These are phyloP conservation scores for Aurelia sp. DNA, from an alignment of 30 jellyfish, hydroid and myxozoan species.

Conservation along the genomic window DNA sequence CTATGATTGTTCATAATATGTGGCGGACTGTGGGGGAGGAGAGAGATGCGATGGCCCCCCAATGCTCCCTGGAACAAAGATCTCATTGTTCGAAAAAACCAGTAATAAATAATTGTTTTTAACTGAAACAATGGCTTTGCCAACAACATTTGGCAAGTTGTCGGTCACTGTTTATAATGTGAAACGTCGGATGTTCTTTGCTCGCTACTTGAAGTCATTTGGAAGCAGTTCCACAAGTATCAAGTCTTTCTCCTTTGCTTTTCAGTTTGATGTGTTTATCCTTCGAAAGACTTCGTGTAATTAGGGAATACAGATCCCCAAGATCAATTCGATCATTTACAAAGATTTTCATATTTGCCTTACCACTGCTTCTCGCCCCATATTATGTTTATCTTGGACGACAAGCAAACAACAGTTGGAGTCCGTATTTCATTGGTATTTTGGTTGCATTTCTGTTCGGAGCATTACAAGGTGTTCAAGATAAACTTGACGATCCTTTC, in stretches of 20 bases:
- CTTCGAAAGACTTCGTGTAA: slow-evolving; percentile 96
- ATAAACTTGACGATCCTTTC: slow-evolving; percentile 96
- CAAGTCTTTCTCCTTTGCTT: not conserved
- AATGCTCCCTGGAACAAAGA: too few species aligned
- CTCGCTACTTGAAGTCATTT: not conserved
- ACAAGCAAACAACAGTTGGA: slow-evolving; percentile 58
- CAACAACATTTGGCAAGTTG: too few species aligned
- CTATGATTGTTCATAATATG: too few species aligned
- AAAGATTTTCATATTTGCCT: slow-evolving; percentile 81
- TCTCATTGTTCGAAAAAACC: too few species aligned
- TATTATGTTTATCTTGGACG: slow-evolving; percentile 89
- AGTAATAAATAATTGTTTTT: too few species aligned
- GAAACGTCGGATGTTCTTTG: too few species aligned
- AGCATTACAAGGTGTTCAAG: slow-evolving; percentile 98
- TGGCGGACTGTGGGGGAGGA: too few species aligned
- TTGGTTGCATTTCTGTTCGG: slow-evolving; percentile 92
- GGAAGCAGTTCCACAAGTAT: not conserved
- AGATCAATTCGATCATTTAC: slow-evolving; percentile 97
- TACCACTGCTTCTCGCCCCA: slow-evolving; percentile 93
- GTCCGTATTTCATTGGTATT: slow-evolving; percentile 87
- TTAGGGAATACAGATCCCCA: slow-evolving; percentile 99
- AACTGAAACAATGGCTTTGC: too few species aligned
- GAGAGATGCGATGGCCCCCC: too few species aligned
- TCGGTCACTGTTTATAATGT: too few species aligned
- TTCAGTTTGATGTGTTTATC: slow-evolving; percentile 80